Percentiles rank a stretch among this genome's conserved stretches.
Conservation (phyloP, 2,888 invertebrate genomes). For the Dorcus parallelipipedus region DNA sequence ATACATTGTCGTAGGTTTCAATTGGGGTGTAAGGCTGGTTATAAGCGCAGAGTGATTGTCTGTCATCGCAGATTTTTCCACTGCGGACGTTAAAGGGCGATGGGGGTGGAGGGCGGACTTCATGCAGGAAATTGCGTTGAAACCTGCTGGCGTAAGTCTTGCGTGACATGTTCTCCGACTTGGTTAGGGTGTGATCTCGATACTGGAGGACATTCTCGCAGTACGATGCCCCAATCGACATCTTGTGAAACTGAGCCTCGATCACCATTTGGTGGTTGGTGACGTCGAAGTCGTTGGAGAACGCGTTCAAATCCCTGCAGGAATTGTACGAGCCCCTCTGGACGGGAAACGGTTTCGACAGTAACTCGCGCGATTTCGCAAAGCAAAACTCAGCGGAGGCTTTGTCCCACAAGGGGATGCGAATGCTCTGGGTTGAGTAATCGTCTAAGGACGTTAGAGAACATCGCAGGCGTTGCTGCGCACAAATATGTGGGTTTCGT, state of each 20-base stretch:
- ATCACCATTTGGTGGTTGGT: conserved; percentile 4
- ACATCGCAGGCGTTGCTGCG: conserved; percentile 51
- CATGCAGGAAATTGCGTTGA: conserved; percentile 32
- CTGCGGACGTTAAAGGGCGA: conserved; percentile 29
- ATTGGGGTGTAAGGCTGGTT: conserved; percentile 28
- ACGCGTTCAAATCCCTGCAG: conserved; percentile 40
- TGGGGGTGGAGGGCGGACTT: conserved; percentile 29
- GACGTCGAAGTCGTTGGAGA: conserved; percentile 24
- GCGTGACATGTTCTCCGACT: conserved; percentile 47
- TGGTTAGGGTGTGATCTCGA: conserved; percentile 45
- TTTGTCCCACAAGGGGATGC: conserved; percentile 68
- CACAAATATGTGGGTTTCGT: background rate
- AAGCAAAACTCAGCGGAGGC: conserved; percentile 73
- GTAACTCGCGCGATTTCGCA: conserved; percentile 66
- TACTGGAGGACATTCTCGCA: conserved; percentile 23
- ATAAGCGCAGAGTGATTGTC: conserved; percentile 19
- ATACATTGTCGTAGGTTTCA: conserved; percentile 32
- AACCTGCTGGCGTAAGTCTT: conserved; percentile 43
- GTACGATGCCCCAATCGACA: conserved; percentile 11
- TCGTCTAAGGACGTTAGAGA: conserved; percentile 54
- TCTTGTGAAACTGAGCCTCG: conserved; percentile 15
- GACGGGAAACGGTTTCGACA: conserved; percentile 56
- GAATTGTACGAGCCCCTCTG: conserved; percentile 41
- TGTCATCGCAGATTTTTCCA: conserved; percentile 23
- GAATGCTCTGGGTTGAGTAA: conserved; percentile 45